phyloP scores from a whole-genome alignment of 1,140 invertebrate species.

The Caenorhabditis elegans region DNA sequence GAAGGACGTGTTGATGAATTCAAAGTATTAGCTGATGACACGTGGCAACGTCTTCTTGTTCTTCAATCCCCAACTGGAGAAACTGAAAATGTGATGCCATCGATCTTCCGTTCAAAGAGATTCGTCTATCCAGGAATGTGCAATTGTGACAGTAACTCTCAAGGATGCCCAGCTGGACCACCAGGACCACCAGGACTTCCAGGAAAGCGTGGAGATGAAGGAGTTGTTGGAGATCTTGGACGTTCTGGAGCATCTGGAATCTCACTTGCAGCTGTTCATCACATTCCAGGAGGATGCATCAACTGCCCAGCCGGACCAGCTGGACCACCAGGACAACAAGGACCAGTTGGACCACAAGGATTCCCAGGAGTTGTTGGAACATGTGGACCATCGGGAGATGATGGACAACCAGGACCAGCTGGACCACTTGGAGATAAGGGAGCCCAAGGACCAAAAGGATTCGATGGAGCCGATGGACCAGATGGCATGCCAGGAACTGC shows the following conservation, averaged over 20 bases:
- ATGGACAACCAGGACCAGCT: constrained; percentile 39
- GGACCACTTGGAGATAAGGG: constrained; percentile 42
- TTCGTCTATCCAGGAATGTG: constrained; percentile 45
- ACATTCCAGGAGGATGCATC: constrained; percentile 49
- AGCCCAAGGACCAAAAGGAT: constrained; percentile 40
- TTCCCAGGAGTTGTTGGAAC: constrained; percentile 27
- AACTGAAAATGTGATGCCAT: constrained; percentile 6
- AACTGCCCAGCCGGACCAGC: constrained; percentile 48
- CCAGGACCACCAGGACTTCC: constrained; percentile 44
- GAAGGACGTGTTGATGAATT: constrained; percentile 36
- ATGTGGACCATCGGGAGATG: constrained; percentile 41
- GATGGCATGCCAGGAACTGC: constrained; percentile 37
- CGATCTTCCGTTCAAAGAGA: constrained; percentile 33
- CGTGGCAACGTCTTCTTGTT: constrained; percentile 40
- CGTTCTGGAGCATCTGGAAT: constrained; percentile 44
- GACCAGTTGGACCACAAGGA: constrained; percentile 43
- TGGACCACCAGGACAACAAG: constrained; percentile 47
- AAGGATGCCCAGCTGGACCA: constrained; percentile 49
- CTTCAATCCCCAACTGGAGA: constrained; percentile 40
- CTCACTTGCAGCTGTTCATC: constrained; percentile 31
- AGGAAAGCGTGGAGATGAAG: constrained; percentile 43
- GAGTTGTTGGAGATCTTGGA: constrained; percentile 43
- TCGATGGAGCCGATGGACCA: constrained; percentile 40
- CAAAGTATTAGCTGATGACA: constrained; percentile 42
- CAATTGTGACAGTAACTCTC: constrained; percentile 43